Base-by-base conservation (phyloP, 1,140 invertebrate genomes). In the Habropoda laboriosa region DNA sequence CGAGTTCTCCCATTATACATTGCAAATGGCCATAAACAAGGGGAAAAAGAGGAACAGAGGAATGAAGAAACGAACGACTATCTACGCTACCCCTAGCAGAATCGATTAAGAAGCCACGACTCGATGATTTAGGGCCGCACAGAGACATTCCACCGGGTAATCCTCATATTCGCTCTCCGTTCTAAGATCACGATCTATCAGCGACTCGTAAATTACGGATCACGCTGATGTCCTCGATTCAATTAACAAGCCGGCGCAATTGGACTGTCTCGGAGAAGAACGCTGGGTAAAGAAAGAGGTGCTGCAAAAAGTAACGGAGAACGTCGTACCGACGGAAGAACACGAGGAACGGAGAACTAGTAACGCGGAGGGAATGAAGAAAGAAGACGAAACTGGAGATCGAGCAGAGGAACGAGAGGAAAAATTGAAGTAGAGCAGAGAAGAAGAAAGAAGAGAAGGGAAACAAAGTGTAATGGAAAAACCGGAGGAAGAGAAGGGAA, bases 211-310 rank as follows among this genome's bases (percentile, higher is more conserved):
- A 76, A 57, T 76, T 68, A 76, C 51, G 40, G 27, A 38, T 27
- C 63, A 16, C n/a, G 38, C 10, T 32, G 53, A 27, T 75, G 64
- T 76, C 64, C 30, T 58, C 64, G 40, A 68, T 68, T 76, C 51
- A 76, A 76, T 76, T 76, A 68, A 38, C 40, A 27, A 45, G 24
- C 51, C 42, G 32, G 58, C 63, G 32, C 71, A 49, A 63, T 63
- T 73, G 57, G 27, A 47, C 18, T 47, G 42, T 66, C 63, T 47
- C 4, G 1, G 24, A 47, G 21, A 66, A 61, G 21, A 32, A 13
- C 42, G n/a, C 3, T 32, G 21, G n/a, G 24, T 18, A 53, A 68
- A 24, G 12, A 18, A 64, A 45, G 7, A 12, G 12, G 10, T 8
- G 3, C 12, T 10, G 13, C 24, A 49, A 67, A 76, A 73, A 79